Base-by-base conservation (phyloP, 2,113 vertebrate genomes). In the Tyrannus savana region DNA sequence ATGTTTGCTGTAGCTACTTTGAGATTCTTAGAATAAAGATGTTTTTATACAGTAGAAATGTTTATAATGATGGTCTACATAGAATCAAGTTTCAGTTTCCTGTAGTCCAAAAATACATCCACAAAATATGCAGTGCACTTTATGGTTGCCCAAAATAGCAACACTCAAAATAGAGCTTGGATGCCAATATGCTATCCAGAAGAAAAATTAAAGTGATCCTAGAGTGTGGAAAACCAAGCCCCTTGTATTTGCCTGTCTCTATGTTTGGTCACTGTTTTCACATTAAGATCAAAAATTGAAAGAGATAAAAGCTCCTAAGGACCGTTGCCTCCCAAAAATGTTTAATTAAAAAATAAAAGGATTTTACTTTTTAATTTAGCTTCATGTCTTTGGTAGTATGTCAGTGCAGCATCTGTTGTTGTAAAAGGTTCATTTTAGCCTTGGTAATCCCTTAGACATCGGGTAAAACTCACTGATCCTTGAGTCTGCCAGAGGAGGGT, bases 101-200 rank as follows among this genome's bases (percentile, higher is more conserved):
- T 94, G 88, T 86, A 31, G 33, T 94, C 88, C 77, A 82, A 95
- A 96, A 93, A 95, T 96, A 95, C 53, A 72, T 64, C 46, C 77
- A 72, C 28, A 74, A 93, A 95, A 90, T 90, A 96, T 69, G 89
- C 81, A 76, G 62, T 22, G 62, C 41, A 41, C 66, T 96, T 95
- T 68, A 87, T 58, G 81, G 84, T 42, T 72, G 77, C 89, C 71
- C 66, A 89, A 96, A 97, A 96, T 94, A 96, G 93, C 81, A 94
- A 73, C 84, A 46, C 81, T 94, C 74, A 91, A 95, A 96, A 94
- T 93, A 95, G 87, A 89, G 62, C 56, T 78, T 4, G 4, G n/a
- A 91, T 94, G 91, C 77, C 81, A 94, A 87, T 73, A 84, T 69
- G 67, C 66, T 93, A 89, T 89, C 91, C 79, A 94, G 84, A 91